These are phyloP conservation scores for Drosophila pandora DNA, from an alignment of 1,140 invertebrate species.

Conservation along the genomic window DNA sequence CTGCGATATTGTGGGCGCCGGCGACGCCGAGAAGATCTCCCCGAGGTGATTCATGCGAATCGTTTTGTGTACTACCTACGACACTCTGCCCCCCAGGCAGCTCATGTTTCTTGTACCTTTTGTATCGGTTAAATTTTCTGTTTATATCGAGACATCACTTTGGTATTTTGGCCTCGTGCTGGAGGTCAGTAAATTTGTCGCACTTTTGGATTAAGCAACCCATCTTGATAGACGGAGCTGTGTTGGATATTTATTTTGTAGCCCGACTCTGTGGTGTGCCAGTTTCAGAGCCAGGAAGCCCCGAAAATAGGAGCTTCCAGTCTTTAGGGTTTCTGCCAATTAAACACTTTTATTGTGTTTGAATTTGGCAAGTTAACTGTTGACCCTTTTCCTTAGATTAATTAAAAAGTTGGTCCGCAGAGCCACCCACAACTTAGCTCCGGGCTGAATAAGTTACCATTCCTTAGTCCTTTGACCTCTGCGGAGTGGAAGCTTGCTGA, in stretches of 20 bases:
- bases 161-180: conserved; percentile 1
- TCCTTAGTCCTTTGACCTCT: conserved; percentile 17
- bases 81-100: background rate
- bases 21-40: conserved; percentile 50
- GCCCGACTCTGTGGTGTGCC: background rate
- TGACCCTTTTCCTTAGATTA: conserved; percentile 4
- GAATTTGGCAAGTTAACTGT: too few relatives aligned
- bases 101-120: conserved; percentile 17
- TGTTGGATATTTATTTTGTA: too few relatives aligned
- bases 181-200: conserved; percentile 26
- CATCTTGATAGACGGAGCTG: background rate
- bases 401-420: conserved; percentile 38
- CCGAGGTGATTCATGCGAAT: conserved; percentile 18
- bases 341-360: too few relatives aligned
- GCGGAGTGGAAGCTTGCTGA: background rate
- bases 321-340: too few relatives aligned
- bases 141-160: conserved; percentile 5
- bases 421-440: background rate
- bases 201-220: conserved; percentile 8
- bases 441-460: conserved; percentile 19
- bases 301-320: too few relatives aligned
- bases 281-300: too few relatives aligned
- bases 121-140: conserved; percentile 32
- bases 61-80: conserved; percentile 7
- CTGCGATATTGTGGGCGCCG: conserved; percentile 49